Conservation (phyloP, 2,113 vertebrate species). For the Axis porcinus region DNA sequence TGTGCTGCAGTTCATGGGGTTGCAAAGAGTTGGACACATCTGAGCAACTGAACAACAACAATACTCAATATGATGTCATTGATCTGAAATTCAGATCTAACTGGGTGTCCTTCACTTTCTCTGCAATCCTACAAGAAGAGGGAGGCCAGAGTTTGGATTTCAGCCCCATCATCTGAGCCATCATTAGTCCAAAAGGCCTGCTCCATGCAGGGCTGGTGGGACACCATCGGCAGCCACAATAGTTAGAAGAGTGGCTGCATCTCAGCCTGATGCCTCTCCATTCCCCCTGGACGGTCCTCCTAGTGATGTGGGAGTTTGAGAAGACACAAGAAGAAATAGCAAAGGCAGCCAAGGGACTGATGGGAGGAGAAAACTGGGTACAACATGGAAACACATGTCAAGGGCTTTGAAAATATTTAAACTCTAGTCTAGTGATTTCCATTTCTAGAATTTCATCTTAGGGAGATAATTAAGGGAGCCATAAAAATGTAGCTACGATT, state of each 20-base stretch:
- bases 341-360: not conserved
- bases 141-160: not conserved
- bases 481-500: not conserved
- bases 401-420: not conserved
- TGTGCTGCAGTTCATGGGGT: not conserved
- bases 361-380: not conserved
- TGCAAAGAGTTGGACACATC: not conserved
- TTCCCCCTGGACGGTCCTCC: not conserved
- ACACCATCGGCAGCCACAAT: not conserved
- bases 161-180: not conserved
- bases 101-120: not conserved
- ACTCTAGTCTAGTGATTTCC: not conserved
- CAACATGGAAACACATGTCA: not conserved
- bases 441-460: not conserved
- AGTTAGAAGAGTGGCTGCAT: not conserved
- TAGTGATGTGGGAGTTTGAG: not conserved
- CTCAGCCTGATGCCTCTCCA: no score
- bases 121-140: not conserved
- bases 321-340: not conserved
- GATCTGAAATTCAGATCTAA: not conserved
- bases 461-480: not conserved
- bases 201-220: not conserved
- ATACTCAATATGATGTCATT: not conserved
- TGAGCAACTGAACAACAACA: not conserved
- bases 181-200: fast-evolving